These are phyloP conservation scores for Nephrotoma flavescens DNA, from an alignment of 2,888 invertebrate species.

Conservation along the genomic window DNA sequence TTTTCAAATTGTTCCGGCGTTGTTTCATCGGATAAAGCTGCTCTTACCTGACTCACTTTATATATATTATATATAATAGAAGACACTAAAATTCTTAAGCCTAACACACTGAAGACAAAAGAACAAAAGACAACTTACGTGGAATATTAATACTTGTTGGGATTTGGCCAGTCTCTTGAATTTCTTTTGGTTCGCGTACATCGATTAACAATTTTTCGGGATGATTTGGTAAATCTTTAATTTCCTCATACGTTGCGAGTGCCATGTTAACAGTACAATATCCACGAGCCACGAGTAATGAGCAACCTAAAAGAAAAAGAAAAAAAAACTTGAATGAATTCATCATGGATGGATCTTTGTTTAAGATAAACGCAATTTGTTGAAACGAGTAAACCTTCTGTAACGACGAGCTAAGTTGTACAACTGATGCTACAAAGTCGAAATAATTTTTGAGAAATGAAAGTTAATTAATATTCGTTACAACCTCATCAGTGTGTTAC, in stretches of 20 bases:
- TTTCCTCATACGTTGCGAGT: conserved; percentile 33
- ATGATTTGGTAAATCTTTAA: conserved; percentile 35
- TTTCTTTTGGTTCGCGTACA: conserved; percentile 59
- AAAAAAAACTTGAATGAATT: background rate
- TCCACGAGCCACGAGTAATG: background rate
- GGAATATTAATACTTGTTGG: conserved; percentile 67
- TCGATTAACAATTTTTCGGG: conserved; percentile 47
- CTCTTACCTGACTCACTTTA: conserved; percentile 5
- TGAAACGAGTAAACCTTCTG: background rate
- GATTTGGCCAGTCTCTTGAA: conserved; percentile 52
- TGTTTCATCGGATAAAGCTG: conserved; percentile 16
- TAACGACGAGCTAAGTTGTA: background rate
- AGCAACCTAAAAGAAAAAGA: background rate
- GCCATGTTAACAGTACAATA: conserved; percentile 2
- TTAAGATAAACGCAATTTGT: background rate
- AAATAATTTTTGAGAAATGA: background rate
- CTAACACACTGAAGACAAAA: background rate
- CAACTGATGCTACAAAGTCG: background rate
- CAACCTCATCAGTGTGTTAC: background rate
- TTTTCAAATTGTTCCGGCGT: conserved; percentile 36
- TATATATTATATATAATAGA: background rate
- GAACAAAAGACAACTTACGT: conserved; percentile 36
- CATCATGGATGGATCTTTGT: background rate
- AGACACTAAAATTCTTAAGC: background rate
- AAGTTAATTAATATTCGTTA: background rate